These are phyloP conservation scores for Nemoura dubitans DNA, from an alignment of 2,888 invertebrate genomes.

Conservation along the genomic window DNA sequence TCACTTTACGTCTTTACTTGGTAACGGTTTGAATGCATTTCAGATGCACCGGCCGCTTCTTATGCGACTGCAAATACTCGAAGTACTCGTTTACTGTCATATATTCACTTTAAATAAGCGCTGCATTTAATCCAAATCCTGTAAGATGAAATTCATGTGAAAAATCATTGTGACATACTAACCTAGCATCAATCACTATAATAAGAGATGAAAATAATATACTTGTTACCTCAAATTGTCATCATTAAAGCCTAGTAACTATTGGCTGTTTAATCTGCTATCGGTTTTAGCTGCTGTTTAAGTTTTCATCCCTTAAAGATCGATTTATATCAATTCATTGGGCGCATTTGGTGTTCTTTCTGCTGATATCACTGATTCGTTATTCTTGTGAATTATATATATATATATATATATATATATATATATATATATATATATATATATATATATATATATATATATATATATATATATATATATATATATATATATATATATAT, in stretches of 20 bases:
- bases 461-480: too few relatives aligned
- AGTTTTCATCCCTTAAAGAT: not conserved
- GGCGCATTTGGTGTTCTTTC: too few relatives aligned
- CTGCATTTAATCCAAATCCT: constrained; percentile 35
- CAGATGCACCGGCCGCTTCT: constrained; percentile 33
- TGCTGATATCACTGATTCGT: too few relatives aligned
- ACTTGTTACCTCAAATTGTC: constrained; percentile 28
- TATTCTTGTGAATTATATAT: too few relatives aligned
- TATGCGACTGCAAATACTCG: constrained; percentile 26
- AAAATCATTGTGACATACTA: constrained; percentile 40
- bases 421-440: too few relatives aligned
- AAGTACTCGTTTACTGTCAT: constrained; percentile 19
- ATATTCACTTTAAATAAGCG: constrained; percentile 17
- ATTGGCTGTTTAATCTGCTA: not conserved
- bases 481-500: too few relatives aligned
- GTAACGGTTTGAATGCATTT: constrained; percentile 26
- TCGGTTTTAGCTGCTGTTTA: not conserved
- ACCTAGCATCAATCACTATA: constrained; percentile 41
- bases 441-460: too few relatives aligned
- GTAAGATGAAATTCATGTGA: constrained; percentile 39
- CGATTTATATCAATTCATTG: too few relatives aligned
- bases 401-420: too few relatives aligned
- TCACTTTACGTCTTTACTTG: constrained; percentile 34
- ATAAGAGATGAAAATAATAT: constrained; percentile 35
- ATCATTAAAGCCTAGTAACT: constrained; percentile 8